These are phyloP conservation scores for Elmis aenea DNA, from an alignment of 2,888 invertebrate genomes.

Conservation along the genomic window DNA sequence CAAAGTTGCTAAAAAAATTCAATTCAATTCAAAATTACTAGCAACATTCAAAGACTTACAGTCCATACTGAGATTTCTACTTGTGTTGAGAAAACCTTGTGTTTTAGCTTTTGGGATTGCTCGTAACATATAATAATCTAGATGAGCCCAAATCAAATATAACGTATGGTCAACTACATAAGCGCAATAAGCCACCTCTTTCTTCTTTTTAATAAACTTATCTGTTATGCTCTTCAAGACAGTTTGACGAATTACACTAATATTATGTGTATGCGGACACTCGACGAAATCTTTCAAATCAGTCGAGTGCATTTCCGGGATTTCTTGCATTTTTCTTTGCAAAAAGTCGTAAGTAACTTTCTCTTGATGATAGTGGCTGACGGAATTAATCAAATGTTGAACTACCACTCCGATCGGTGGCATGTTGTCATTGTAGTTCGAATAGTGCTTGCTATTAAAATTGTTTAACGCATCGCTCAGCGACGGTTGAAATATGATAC, in stretches of 20 bases:
- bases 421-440: conserved; percentile 38
- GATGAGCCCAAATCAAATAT: conserved; percentile 72
- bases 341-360: conserved; percentile 49
- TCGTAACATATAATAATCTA: conserved; percentile 65
- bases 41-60: conserved; percentile 30
- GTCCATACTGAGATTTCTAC: conserved; percentile 29
- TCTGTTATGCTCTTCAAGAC: conserved; percentile 50
- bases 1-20: conserved; percentile 39
- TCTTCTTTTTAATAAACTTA: conserved; percentile 53
- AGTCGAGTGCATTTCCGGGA: conserved; percentile 51
- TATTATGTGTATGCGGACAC: conserved; percentile 33
- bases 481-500: conserved; percentile 52
- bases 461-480: conserved; percentile 41
- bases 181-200: conserved; percentile 57
- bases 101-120: conserved; percentile 49
- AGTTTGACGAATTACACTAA: conserved; percentile 35
- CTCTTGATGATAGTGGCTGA: conserved; percentile 52
- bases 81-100: conserved; percentile 26
- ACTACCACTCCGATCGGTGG: conserved; percentile 52
- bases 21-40: conserved; percentile 1
- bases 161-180: conserved; percentile 68
- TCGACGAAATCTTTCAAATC: conserved; percentile 54
- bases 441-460: conserved; percentile 29
- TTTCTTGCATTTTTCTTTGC: conserved; percentile 46
- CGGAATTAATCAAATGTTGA: conserved; percentile 53